phyloP scores from a whole-genome alignment of 2,888 invertebrate genomes.

The Nymphalis polychloros region DNA sequence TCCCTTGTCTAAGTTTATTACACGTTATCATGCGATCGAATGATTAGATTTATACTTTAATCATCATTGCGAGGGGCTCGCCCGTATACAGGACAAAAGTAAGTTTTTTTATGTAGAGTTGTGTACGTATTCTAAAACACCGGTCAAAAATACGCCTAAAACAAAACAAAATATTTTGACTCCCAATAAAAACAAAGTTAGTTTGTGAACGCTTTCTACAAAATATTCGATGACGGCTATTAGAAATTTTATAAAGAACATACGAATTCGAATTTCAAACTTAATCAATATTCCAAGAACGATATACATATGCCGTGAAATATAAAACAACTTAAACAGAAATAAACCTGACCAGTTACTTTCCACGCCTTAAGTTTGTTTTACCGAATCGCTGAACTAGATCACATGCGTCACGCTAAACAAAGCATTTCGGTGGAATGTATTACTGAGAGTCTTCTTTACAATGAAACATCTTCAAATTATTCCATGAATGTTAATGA shows the following conservation, averaged over 20 bases:
- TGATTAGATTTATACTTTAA: conserved; percentile 29
- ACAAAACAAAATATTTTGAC: too few relatives aligned
- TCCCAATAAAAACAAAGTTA: too few relatives aligned
- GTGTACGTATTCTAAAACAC: too few relatives aligned
- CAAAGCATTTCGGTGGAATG: conserved; percentile 11
- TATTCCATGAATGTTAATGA: conserved; percentile 22
- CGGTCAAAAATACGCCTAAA: too few relatives aligned
- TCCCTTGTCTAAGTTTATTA: conserved; percentile 28
- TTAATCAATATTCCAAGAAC: not conserved
- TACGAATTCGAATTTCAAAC: not conserved
- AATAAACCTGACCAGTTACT: not conserved
- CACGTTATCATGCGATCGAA: conserved; percentile 32
- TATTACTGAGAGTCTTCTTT: conserved; percentile 18
- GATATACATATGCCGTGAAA: not conserved
- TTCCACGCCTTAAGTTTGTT: not conserved
- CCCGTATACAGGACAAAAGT: conserved; percentile 4
- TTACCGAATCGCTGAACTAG: conserved; percentile 22
- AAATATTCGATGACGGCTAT: too few relatives aligned
- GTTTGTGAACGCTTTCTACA: too few relatives aligned
- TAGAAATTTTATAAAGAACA: not conserved
- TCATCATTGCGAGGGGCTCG: conserved; percentile 12
- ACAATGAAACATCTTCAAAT: conserved; percentile 20
- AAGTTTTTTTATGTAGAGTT: too few relatives aligned
- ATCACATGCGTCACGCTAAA: conserved; percentile 24
- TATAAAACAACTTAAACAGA: not conserved